These are phyloP conservation scores for Leucophenga montana DNA, from an alignment of 2,888 invertebrate genomes.

Conservation along the genomic window DNA sequence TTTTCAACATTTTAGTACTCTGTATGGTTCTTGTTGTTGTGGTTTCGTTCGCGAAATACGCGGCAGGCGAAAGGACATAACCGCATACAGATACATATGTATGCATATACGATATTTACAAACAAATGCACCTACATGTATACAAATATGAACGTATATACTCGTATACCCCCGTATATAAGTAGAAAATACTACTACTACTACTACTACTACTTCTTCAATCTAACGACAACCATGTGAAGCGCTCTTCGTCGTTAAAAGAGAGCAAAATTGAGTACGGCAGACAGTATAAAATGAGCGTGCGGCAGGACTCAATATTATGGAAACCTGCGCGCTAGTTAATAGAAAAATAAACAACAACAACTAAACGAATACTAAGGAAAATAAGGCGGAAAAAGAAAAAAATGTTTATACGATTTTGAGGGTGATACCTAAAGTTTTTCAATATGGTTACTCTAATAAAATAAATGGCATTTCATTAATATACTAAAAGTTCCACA, in stretches of 20 bases:
- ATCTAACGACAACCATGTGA: neutral
- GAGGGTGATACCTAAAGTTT: too few relatives aligned
- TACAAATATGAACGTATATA: neutral
- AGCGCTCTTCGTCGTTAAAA: neutral
- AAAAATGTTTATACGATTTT: too few relatives aligned
- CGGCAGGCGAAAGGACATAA: constrained; percentile 2
- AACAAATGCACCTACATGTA: neutral
- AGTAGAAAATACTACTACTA: constrained; percentile 12
- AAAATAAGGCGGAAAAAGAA: too few relatives aligned
- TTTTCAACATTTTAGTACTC: constrained; percentile 1
- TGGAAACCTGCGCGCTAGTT: constrained; percentile 4
- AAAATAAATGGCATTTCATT: too few relatives aligned
- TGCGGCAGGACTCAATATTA: too few relatives aligned
- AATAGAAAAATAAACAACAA: neutral
- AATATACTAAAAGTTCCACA: too few relatives aligned
- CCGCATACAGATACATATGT: constrained; percentile 19
- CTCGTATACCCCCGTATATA: neutral
- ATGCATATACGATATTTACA: constrained; percentile 9
- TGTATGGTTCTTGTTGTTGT: constrained; percentile 49
- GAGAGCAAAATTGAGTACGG: neutral
- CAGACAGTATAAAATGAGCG: neutral
- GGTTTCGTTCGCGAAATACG: constrained; percentile 43
- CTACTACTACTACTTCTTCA: neutral
- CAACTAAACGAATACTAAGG: neutral
- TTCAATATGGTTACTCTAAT: too few relatives aligned